Evolutionary conservation across 2,888 invertebrate genomes (phyloP), one percentile per base, ranked within the genome.

Genomic region (Panopea generosa): DNA sequence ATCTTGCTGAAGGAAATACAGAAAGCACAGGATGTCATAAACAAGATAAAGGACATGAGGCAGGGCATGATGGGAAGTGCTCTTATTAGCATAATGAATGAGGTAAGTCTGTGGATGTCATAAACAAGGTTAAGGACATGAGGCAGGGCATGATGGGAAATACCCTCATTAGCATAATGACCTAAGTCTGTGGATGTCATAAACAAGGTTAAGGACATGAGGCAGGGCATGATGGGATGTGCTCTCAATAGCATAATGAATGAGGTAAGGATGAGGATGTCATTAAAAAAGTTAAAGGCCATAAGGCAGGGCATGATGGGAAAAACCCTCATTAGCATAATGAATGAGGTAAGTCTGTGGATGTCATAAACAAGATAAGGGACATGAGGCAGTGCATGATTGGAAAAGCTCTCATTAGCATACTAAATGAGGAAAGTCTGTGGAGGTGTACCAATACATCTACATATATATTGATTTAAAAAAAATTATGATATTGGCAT

Each of bases 91-190:
- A 91, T 93, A 53, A 89, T 91, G 87, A 91, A 92, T 82, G 91
- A 92, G 89, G 91, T 92, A 76, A 67, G 62, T 29, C 6, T 53
- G 20, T 43, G 33, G 91, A 91, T 62, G 86, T 93, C 56, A 91
- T 91, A 68, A 91, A 92, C 55, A 92, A 93, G 92, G 84, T 93
- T 56, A 91, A 91, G 69, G 91, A 92, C 55, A 92, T 93, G 92
- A 85, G 91, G 45, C 85, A 91, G 62, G 93, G 93, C 26, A 89
- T 92, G 88, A 89, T 93, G 85, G 93, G 92, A 45, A 91, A 11
- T 33, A 33, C 33, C 33, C 33, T 33, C 52, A 52, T 24, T 7
- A 22, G 24, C 52, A 52, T 52, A 18, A 52, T 52, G 52, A 52
- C 9, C 22, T 33, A 89, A 86, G 52, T 88, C 90, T 1, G 91